Conservation (phyloP, 2,113 vertebrate species). For the Rousettus leschenaultii region DNA sequence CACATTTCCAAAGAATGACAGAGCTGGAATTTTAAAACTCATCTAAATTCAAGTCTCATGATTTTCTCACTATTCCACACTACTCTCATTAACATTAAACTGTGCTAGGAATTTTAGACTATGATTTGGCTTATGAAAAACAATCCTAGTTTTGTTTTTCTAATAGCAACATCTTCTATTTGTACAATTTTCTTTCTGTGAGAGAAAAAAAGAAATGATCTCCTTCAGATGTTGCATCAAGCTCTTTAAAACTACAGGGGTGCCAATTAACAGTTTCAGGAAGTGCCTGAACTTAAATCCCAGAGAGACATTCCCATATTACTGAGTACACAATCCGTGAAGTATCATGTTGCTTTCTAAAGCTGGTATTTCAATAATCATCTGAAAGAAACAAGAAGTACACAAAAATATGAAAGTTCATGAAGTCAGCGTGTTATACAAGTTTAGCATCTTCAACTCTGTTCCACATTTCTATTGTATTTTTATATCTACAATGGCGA, state of each 20-base stretch:
- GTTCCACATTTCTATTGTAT: neutral
- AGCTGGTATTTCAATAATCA: neutral
- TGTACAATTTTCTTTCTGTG: neutral
- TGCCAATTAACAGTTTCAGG: slow-evolving; percentile 26
- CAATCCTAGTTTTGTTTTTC: slow-evolving; percentile 5
- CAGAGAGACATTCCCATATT: neutral
- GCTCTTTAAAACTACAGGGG: neutral
- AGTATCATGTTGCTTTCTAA: neutral
- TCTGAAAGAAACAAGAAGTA: neutral
- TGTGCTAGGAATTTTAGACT: neutral
- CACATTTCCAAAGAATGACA: neutral
- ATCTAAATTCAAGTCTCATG: neutral
- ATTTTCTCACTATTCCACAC: neutral
- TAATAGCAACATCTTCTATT: slow-evolving; percentile 26
- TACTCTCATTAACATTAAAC: neutral
- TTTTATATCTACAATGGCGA: neutral
- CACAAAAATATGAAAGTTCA: neutral
- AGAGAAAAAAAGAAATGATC: neutral
- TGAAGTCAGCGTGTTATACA: neutral
- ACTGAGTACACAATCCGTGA: neutral
- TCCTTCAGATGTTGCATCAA: neutral
- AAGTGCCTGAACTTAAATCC: neutral
- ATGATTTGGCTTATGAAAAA: slow-evolving; percentile 23
- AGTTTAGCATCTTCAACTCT: neutral
- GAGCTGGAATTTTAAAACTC: neutral